Evolutionary conservation across 2,113 vertebrate genomes (phyloP).

Genomic region (Pteropus alecto): DNA sequence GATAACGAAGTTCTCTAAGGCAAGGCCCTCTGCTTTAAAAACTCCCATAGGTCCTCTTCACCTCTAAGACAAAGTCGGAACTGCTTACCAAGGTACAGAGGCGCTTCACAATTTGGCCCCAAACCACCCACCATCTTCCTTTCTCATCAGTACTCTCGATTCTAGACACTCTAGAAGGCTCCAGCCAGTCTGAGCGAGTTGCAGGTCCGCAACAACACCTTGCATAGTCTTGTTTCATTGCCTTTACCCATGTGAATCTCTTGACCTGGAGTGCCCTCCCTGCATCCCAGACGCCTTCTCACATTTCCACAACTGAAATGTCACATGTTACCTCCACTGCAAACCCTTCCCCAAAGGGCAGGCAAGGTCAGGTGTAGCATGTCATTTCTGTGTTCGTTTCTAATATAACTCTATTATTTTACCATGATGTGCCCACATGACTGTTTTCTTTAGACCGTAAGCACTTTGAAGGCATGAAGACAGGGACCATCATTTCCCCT

Average conservation of each 20-base stretch:
- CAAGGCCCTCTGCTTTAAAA: neutral
- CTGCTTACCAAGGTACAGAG: neutral
- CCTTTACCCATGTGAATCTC: neutral
- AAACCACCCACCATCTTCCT: neutral
- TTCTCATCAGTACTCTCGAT: neutral
- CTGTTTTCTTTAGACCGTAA: neutral
- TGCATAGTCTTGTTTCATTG: neutral
- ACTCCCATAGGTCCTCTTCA: neutral
- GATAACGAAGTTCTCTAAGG: neutral
- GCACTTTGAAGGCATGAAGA: neutral
- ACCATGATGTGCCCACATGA: neutral
- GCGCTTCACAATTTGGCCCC: neutral
- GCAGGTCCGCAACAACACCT: neutral
- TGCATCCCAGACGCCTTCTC: neutral
- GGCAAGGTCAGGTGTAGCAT: neutral
- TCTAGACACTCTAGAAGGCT: neutral
- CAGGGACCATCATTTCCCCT: neutral
- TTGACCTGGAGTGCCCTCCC: neutral
- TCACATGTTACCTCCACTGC: neutral
- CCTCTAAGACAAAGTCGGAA: neutral
- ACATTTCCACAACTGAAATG: neutral
- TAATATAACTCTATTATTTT: neutral
- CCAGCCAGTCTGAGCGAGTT: neutral
- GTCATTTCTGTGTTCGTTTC: neutral
- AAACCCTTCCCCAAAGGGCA: neutral